These are phyloP conservation scores for Drosophila mayri DNA, from an alignment of 1,140 invertebrate genomes.

Conservation along the genomic window DNA sequence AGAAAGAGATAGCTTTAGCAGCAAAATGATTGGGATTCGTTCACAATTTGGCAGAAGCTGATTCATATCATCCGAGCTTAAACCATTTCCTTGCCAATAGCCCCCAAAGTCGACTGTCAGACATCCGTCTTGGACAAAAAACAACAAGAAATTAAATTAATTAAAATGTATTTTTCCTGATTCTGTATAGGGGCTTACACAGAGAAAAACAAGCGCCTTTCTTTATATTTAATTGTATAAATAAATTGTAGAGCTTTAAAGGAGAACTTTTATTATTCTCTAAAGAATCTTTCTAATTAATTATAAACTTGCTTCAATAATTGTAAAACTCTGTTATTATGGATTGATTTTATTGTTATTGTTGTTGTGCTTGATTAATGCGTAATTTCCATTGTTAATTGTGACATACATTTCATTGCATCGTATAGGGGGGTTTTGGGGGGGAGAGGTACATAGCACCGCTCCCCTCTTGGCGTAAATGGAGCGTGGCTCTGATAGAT, in stretches of 20 bases:
- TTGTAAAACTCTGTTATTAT: conserved; percentile 4
- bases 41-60: conserved; percentile 69
- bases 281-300: background rate
- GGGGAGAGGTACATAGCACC: conserved; percentile 6
- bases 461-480: conserved; percentile 49
- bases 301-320: background rate
- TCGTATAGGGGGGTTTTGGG: background rate
- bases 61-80: conserved; percentile 73
- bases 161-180: conserved; percentile 67
- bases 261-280: background rate
- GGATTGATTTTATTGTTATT: background rate
- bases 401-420: conserved; percentile 64
- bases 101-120: conserved; percentile 22
- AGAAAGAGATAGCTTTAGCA: conserved; percentile 7
- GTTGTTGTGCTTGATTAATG: conserved; percentile 77
- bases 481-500: conserved; percentile 78
- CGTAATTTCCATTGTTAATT: conserved; percentile 75
- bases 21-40: conserved; percentile 56
- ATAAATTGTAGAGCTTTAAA: background rate
- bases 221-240: background rate
- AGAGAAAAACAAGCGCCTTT: background rate
- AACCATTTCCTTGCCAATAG: conserved; percentile 39
- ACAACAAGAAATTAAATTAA: conserved; percentile 49
- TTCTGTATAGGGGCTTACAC: conserved; percentile 4
- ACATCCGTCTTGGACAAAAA: conserved; percentile 40